Evolutionary conservation across 2,888 invertebrate genomes (phyloP).

Genomic region (Notodonta dromedarius): DNA sequence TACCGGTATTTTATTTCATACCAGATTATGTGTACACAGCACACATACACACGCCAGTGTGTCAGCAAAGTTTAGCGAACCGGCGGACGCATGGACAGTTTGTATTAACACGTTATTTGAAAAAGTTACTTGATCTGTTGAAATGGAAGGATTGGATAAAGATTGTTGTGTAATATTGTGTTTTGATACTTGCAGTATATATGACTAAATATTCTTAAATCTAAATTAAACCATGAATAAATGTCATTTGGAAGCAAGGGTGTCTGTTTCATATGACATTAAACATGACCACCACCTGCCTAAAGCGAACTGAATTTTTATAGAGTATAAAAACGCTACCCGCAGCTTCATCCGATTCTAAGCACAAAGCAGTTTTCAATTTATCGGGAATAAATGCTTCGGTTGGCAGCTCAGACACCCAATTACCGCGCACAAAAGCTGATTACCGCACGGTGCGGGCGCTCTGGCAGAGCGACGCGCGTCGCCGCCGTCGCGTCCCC

Average conservation of each 20-base stretch:
- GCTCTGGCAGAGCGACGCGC: conserved; percentile 40
- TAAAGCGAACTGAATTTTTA: not conserved
- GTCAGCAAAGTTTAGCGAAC: too few species aligned
- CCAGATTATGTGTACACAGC: not conserved
- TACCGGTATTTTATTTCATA: not conserved
- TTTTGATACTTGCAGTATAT: too few species aligned
- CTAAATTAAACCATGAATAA: too few species aligned
- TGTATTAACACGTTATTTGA: too few species aligned
- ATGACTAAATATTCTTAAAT: too few species aligned
- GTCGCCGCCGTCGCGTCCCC: conserved; percentile 31
- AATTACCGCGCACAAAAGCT: conserved; percentile 83
- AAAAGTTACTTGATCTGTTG: too few species aligned
- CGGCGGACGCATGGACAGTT: too few species aligned
- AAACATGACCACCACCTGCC: too few species aligned
- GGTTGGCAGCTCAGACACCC: conserved; percentile 83
- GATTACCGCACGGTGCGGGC: conserved; percentile 77
- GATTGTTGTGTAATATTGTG: too few species aligned
- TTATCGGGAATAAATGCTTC: conserved; percentile 82
- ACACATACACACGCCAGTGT: not conserved
- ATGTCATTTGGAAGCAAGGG: too few species aligned
- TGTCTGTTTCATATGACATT: too few species aligned
- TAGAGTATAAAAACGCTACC: conserved; percentile 56
- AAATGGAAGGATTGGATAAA: too few species aligned
- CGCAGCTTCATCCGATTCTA: conserved; percentile 72
- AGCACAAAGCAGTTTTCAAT: conserved; percentile 82